Evolutionary conservation across 2,888 invertebrate genomes (phyloP), one percentile per base, ranked within the genome.

Genomic region (Catocala sponsa): DNA sequence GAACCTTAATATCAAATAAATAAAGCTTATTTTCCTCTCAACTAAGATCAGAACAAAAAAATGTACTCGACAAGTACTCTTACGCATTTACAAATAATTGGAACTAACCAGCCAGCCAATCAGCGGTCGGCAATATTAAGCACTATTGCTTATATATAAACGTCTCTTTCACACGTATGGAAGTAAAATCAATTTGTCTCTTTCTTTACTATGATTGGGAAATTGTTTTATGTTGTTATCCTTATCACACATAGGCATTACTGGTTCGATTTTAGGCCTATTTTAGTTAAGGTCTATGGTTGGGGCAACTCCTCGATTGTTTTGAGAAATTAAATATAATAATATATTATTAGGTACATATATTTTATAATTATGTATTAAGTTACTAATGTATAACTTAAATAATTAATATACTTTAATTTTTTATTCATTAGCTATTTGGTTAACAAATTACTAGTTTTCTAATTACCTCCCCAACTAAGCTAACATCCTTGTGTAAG

Each of bases 21-120:
- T 48, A 74, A 38, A 56, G 68, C 48, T 38, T 5, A 63, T 46
- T 56, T n/a, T 70, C 10, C 44, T 33, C 50, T 58, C 66, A 4
- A 57, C 35, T 2, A 25, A 33, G 5, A 7, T 38, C 35, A 69
- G 69, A 75, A 76, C 64, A 70, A 76, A 71, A 75, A 78, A 57
- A 66, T 63, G 63, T 68, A 56, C 57, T 51, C 52, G 63, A 64
- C 70, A 69, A 78, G 77, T 78, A 73, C 81, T 73, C 79, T 41
- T 47, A 65, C 81, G 81, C 80, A 80, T 72, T 69, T 76, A 78
- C 79, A 80, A 78, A 72, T 78, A 79, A 80, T 78, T 79, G 79
- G 79, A 69, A 73, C 67, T 61, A 43, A 65, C 38, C 53, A 15
- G 57, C 35, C 50, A 56, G 59, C 80, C 80, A 80, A 80, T 80